Evolutionary conservation across 2,888 invertebrate species (phyloP).

Genomic region (Hypselothyrea guttata): DNA sequence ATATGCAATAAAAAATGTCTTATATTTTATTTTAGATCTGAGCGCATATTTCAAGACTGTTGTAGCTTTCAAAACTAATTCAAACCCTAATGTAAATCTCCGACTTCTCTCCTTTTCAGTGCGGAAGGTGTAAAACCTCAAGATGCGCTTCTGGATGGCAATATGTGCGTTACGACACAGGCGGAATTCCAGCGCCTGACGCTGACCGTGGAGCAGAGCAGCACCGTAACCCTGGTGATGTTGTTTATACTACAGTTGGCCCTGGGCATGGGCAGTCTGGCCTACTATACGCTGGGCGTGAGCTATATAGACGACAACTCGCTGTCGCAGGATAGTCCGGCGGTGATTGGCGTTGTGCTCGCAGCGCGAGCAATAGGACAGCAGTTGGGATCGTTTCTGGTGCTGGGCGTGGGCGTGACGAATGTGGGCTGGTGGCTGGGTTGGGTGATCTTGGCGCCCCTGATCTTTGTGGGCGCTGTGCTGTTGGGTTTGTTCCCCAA

Average conservation of each 20-base stretch:
- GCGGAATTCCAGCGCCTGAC: constrained; percentile 54
- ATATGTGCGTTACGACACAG: constrained; percentile 65
- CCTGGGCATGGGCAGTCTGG: constrained; percentile 83
- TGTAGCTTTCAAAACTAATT: too few species aligned
- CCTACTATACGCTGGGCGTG: constrained; percentile 84
- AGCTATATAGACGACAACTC: constrained; percentile 86
- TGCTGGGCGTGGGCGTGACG: constrained; percentile 72
- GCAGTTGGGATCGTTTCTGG: constrained; percentile 81
- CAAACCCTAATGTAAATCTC: background rate
- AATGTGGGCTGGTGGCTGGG: constrained; percentile 83
- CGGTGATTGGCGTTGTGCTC: constrained; percentile 81
- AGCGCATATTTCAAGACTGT: too few species aligned
- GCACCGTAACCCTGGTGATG: constrained; percentile 82
- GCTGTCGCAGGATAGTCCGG: constrained; percentile 83
- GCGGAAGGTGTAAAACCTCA: constrained; percentile 48
- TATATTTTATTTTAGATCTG: too few species aligned
- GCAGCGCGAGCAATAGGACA: constrained; percentile 80
- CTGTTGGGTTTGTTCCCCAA: constrained; percentile 84
- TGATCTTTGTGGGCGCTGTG: constrained; percentile 83
- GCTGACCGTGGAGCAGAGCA: constrained; percentile 66
- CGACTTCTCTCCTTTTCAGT: constrained; percentile 32
- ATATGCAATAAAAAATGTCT: too few species aligned
- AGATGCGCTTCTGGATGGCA: constrained; percentile 49
- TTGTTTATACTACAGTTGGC: constrained; percentile 83
- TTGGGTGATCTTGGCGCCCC: constrained; percentile 83